Conservation (phyloP, 2,113 vertebrate genomes). For the Seriola rivoliana region DNA sequence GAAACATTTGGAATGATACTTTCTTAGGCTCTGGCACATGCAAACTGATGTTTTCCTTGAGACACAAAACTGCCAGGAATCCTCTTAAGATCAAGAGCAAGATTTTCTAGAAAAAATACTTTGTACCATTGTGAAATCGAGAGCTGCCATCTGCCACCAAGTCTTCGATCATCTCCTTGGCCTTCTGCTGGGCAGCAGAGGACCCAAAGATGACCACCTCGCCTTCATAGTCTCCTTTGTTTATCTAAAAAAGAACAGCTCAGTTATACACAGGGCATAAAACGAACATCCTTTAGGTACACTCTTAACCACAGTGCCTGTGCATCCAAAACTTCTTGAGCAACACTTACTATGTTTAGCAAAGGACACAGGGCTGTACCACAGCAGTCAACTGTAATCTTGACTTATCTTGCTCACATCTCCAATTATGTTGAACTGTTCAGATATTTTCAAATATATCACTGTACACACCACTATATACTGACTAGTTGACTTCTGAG, state of each 20-base stretch:
- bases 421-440: too few species aligned
- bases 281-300: background rate
- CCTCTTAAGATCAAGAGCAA: background rate
- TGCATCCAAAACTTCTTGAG: background rate
- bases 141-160: slow-evolving; percentile 72
- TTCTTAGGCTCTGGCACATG: background rate
- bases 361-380: too few species aligned
- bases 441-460: too few species aligned
- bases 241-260: slow-evolving; percentile 80
- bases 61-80: background rate
- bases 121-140: slow-evolving; percentile 41
- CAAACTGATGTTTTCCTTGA: too few species aligned
- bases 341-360: background rate
- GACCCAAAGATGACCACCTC: slow-evolving; percentile 91
- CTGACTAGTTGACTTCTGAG: too few species aligned
- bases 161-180: slow-evolving; percentile 89
- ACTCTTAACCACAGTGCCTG: background rate
- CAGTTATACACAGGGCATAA: background rate
- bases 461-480: too few species aligned
- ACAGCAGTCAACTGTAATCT: too few species aligned
- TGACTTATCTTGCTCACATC: too few species aligned
- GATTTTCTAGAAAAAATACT: background rate
- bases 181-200: slow-evolving; percentile 86
- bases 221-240: slow-evolving; percentile 83
- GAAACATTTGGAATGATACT: too few species aligned